Conservation (phyloP, 2,888 invertebrate genomes). For the Metopia argyrocephala region DNA sequence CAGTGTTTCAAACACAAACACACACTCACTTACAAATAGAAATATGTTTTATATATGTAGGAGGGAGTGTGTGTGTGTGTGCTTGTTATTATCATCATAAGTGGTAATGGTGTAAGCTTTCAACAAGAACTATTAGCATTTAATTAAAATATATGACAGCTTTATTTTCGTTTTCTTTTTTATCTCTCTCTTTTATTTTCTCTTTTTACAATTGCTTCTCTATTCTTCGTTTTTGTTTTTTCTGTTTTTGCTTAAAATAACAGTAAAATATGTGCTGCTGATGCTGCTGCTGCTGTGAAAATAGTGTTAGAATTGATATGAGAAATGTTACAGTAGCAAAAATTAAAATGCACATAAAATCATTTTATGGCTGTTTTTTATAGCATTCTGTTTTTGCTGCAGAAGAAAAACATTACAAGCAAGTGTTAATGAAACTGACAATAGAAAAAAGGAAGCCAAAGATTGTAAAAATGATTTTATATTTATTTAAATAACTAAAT, state of each 20-base stretch:
- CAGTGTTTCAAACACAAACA: slow-evolving; percentile 5
- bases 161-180: neutral
- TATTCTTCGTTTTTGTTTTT: too few species aligned
- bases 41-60: neutral
- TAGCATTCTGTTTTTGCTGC: neutral
- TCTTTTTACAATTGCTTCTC: neutral
- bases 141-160: slow-evolving; percentile 61
- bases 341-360: slow-evolving; percentile 21
- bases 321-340: neutral
- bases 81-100: slow-evolving; percentile 53
- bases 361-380: neutral
- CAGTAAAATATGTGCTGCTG: slow-evolving; percentile 24
- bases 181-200: neutral
- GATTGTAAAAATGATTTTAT: too few species aligned
- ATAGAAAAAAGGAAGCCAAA: too few species aligned
- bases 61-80: slow-evolving; percentile 3
- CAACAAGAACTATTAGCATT: slow-evolving; percentile 65
- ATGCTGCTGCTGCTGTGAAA: neutral
- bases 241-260: neutral
- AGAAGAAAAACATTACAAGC: too few species aligned
- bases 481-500: too few species aligned
- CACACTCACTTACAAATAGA: neutral
- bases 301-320: neutral
- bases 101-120: slow-evolving; percentile 63
- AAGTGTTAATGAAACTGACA: too few species aligned